Base-by-base conservation (phyloP, 1,140 invertebrate genomes). In the Drosophila quadrilineata region DNA sequence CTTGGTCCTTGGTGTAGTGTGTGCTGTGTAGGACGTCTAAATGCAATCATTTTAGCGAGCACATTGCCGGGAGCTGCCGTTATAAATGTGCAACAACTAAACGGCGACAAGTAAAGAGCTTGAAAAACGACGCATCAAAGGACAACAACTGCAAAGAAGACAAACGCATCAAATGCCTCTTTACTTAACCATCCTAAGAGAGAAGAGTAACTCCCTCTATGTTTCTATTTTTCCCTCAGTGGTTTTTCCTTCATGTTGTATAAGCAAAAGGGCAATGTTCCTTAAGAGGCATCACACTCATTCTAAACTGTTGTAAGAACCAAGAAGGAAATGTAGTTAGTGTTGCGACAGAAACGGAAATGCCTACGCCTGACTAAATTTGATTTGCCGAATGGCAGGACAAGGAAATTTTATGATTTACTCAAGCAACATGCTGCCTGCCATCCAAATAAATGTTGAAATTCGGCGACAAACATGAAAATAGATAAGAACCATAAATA, bases 111-210 rank as follows among this genome's bases (percentile, higher is more conserved):
- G 64, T 40, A 40, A 56, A 73, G 48, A 70, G 64, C 63, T 65
- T 82, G 77, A 82, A 82, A 82, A 82, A 82, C 76, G 75, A 82
- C 82, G 58, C 76, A 84, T 84, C 77, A 84, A 80, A 68, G 59
- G 75, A 75, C 75, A 75, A 58, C 62, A 62, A 46, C 41, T 53
- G 31, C 52, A 38, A 22, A 29, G 36, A n/a, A 9, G 10, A 19
- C 6, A 21, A 50, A 38, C 12, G 40, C 48, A 31, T 59, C 50
- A 59, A 82, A 70, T 72, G 46, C 50, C 68, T 60, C 72, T 82
- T 84, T 40, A 63, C 33, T 59, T 49, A 22, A 24, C 10, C 52
- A 36, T 45, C 46, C 64, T 64, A 43, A 54, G 49, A 22, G 21
- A n/a, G n/a, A n/a, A n/a, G n/a, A n/a, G n/a, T n/a, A n/a, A n/a